Percentiles rank a stretch among this genome's conserved stretches.
phyloP scores from a whole-genome alignment of 2,888 invertebrate genomes.

The Lochmaea crataegi region DNA sequence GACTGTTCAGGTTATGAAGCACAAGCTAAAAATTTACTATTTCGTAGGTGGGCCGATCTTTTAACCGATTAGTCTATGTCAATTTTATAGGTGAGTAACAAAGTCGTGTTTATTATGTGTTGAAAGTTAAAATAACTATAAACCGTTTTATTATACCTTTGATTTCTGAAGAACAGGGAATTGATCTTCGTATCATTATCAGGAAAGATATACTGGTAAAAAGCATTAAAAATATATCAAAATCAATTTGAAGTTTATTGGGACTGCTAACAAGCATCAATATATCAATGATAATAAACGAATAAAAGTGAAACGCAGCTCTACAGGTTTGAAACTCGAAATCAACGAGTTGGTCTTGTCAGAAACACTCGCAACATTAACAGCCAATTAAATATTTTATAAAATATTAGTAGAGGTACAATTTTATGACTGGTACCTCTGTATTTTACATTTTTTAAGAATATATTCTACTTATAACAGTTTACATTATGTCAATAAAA shows the following conservation, averaged over 20 bases:
- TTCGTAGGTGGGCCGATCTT: conserved; percentile 1
- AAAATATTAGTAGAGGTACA: conserved; percentile 1
- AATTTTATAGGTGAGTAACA: not conserved
- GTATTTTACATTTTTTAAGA: not conserved
- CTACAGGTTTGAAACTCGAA: conserved; percentile 1
- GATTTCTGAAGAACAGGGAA: conserved; percentile 8
- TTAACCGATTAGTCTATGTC: conserved; percentile 4
- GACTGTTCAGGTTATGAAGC: not conserved
- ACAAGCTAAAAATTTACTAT: not conserved
- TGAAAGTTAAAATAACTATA: not conserved
- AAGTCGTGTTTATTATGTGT: not conserved
- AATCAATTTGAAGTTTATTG: conserved; percentile 12
- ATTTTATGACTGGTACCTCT: not conserved
- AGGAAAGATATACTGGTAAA: not conserved
- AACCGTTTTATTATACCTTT: conserved; percentile 10
- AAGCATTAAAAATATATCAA: conserved; percentile 12
- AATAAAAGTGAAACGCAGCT: conserved; percentile 25
- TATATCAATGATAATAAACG: conserved; percentile 29
- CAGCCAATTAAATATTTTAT: conserved; percentile 10
- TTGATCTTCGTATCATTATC: conserved; percentile 16
- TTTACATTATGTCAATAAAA: not conserved
- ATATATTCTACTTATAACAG: not conserved
- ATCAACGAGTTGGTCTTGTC: not conserved
- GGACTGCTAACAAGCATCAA: conserved; percentile 18
- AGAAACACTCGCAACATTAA: conserved; percentile 9